These are phyloP conservation scores for Atrina japonica DNA, from an alignment of 2,888 invertebrate genomes.

Conservation along the genomic window DNA sequence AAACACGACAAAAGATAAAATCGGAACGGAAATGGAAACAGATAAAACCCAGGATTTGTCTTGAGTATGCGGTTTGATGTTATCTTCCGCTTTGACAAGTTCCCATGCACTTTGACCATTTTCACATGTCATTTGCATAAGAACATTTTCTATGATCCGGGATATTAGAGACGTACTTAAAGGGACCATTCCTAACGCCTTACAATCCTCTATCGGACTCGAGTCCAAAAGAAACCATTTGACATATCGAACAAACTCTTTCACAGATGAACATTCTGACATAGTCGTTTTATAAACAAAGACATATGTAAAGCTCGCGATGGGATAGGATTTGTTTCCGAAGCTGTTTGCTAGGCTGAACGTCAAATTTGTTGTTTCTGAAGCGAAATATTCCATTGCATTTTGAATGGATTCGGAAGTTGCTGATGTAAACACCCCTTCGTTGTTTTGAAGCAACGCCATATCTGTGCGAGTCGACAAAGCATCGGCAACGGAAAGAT, in stretches of 20 bases:
- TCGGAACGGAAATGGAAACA: conserved; percentile 51
- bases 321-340: conserved; percentile 63
- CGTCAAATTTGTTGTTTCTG: conserved; percentile 20
- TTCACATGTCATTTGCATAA: conserved; percentile 67
- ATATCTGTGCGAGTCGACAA: conserved; percentile 41
- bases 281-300: conserved; percentile 58
- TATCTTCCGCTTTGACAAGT: conserved; percentile 55
- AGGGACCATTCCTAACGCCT: conserved; percentile 60
- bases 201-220: conserved; percentile 48
- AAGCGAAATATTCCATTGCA: conserved; percentile 59
- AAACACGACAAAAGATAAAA: conserved; percentile 42
- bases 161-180: conserved; percentile 51
- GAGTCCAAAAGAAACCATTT: conserved; percentile 65
- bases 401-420: conserved; percentile 55
- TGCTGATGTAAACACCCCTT: conserved; percentile 55
- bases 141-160: conserved; percentile 48
- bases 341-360: conserved; percentile 54
- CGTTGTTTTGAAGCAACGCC: conserved; percentile 62
- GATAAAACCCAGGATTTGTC: conserved; percentile 62
- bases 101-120: conserved; percentile 56
- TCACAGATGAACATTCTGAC: conserved; percentile 62
- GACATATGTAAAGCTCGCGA: conserved; percentile 74
- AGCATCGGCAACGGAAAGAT: conserved; percentile 69
- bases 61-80: conserved; percentile 51
- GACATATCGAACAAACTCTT: conserved; percentile 73